Base-by-base conservation (phyloP, 2,113 vertebrate species). In the Poeciliopsis turrubarensis region DNA sequence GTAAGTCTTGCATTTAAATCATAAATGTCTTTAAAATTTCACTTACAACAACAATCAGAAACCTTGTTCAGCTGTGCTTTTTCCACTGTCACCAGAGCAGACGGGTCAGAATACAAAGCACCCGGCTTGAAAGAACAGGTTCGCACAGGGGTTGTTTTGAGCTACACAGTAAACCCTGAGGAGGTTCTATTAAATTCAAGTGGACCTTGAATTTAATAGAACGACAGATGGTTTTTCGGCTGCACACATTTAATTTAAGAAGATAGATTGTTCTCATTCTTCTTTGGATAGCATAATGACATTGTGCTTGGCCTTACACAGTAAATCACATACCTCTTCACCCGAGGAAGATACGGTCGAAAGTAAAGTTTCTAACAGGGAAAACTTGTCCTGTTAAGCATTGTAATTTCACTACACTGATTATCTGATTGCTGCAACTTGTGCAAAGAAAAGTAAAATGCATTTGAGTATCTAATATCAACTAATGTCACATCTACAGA, bases 241-340 rank as follows among this genome's bases (percentile, higher is more conserved):
- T 22, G n/a, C 15, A 66, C 34, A 67, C 54, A 76, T 54, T 75
- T 60, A 37, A 70, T 64, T 70, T 44, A 57, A 65, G 32, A 77
- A 67, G 41, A 60, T 31, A 22, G 19, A 13, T 29, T 30, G 30
- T 63, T 63, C 61, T 63, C 61, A 34, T 12, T 66, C 4, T 74
- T 75, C 32, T 60, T 11, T 68, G 47, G 68, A 68, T 39, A 79
- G 30, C 65, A 85, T 76, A 51, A 60, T 83, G 80, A 73, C 75
- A 77, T 85, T 86, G 77, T 64, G 30, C n/a, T 64, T 70, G 61
- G 22, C 29, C 31, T 65, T 29, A 77, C 19, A 79, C 74, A 82
- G 82, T 79, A 72, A 29, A 57, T 27, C 39, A n/a, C 14, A 12
- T 61, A n/a, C 44, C 31, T 68, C 6, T 60, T 31, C 25, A 19